Base-by-base conservation (phyloP, 2,113 vertebrate genomes). In the Varanus salvator region DNA sequence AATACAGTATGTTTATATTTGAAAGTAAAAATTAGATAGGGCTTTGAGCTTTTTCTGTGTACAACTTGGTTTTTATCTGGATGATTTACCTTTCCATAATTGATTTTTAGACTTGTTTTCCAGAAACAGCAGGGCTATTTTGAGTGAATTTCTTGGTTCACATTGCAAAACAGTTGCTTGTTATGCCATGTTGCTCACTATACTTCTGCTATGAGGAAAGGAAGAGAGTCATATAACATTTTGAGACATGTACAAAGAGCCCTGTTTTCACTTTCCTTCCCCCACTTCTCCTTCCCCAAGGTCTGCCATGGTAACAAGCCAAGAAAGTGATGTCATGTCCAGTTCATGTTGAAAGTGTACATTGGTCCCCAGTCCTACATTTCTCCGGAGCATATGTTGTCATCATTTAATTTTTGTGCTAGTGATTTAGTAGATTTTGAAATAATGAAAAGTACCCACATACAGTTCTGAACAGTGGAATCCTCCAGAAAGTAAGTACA, bases 331-430 rank as follows among this genome's bases (percentile, higher is more conserved):
- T 95, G 95, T 88, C 87, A 92, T 86, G 74, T 78, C 17, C 8
- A 86, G 95, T 94, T 92, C 76, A n/a, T 95, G 80, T 90, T 95
- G 93, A 94, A 96, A 95, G 85, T 93, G 2, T 90, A 92, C 68
- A 23, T 93, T 95, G 92, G 91, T 92, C 91, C 48, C 93, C 85
- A 60, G 75, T 57, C 34, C 25, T 66, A 34, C 25, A 92, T 64
- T 82, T 91, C 82, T 92, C 87, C 66, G 91, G 8, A 77, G 84
- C 90, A 90, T 74, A 68, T 48, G 91, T 92, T 92, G 75, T 92
- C 52, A n/a, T 92, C 50, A 52, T 77, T 57, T 74, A 0, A 2
- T 75, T 34, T 84, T 80, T 89, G 91, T 90, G 44, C n/a, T 78
- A 31, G 29, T 57, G 87, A 93, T 89, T 68, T 89, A 75, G 44